These are phyloP conservation scores for Anas bernieri DNA, from an alignment of 2,797 vertebrate genomes.

Conservation along the genomic window DNA sequence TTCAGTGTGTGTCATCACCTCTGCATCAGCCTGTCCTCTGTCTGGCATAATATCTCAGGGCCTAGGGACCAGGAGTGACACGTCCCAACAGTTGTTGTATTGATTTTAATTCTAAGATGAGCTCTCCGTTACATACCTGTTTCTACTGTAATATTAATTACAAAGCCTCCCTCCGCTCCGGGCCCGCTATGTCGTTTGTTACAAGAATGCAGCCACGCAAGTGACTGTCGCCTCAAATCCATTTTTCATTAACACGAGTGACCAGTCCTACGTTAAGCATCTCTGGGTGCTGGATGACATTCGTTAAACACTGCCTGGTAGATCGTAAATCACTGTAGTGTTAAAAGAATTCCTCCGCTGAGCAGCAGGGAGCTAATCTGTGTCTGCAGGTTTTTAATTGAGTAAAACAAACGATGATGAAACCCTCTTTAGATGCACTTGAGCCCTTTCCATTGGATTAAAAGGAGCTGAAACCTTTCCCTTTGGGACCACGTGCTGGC, in stretches of 20 bases:
- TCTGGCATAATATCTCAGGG: conserved; percentile 30
- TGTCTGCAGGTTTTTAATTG: conserved; percentile 71
- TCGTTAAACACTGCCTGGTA: conserved; percentile 53
- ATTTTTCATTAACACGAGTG: conserved; percentile 68
- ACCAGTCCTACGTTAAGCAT: conserved; percentile 49
- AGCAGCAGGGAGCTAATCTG: conserved; percentile 63
- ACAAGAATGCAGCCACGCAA: conserved; percentile 50
- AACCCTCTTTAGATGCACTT: conserved; percentile 51
- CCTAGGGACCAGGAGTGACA: conserved; percentile 50
- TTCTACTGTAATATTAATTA: conserved; percentile 65
- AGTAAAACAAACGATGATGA: conserved; percentile 64
- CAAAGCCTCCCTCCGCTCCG: background rate
- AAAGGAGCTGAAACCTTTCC: background rate
- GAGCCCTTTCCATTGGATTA: conserved; percentile 21
- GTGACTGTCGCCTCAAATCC: conserved; percentile 15
- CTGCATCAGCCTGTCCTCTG: conserved; percentile 28
- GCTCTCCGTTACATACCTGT: background rate
- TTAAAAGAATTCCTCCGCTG: conserved; percentile 21
- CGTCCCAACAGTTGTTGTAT: conserved; percentile 38
- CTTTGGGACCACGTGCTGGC: background rate
- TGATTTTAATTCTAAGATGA: conserved; percentile 51
- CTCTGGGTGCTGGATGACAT: conserved; percentile 27
- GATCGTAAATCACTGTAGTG: conserved; percentile 65
- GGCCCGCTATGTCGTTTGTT: conserved; percentile 27
- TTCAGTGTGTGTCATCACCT: conserved; percentile 43